Conservation (phyloP, 2,113 vertebrate genomes). For the Peucedramus taeniatus region DNA sequence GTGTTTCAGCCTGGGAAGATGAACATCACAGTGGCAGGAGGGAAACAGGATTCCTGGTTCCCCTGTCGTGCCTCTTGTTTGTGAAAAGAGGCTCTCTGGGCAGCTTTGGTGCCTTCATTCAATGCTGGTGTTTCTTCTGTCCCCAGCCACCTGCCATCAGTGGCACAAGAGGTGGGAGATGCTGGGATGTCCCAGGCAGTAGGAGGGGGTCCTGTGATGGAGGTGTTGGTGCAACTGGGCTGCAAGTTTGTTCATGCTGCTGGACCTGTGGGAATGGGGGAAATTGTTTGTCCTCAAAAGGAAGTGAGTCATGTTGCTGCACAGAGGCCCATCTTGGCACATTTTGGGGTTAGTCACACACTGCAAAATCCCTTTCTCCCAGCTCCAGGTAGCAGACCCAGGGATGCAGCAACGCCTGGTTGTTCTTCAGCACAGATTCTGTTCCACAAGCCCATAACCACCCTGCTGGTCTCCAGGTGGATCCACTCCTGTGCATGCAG, state of each 20-base stretch:
- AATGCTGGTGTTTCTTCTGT: not conserved
- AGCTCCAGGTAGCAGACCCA: not conserved
- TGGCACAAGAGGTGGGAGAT: not conserved
- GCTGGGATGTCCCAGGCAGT: not conserved
- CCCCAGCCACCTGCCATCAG: not conserved
- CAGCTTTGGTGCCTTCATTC: not conserved
- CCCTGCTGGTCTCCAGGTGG: not conserved
- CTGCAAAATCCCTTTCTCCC: not conserved
- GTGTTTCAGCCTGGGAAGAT: not conserved
- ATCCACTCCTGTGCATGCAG: not conserved
- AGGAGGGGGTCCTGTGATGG: not conserved
- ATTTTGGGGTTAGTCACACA: not conserved
- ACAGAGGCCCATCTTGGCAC: not conserved
- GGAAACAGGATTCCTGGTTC: fast-evolving
- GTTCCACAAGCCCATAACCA: not conserved
- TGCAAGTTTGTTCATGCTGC: not conserved
- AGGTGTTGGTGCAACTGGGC: fast-evolving
- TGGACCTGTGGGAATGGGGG: not conserved
- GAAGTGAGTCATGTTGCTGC: not conserved
- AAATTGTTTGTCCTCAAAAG: not conserved
- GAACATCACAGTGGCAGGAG: not conserved
- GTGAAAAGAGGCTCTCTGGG: not conserved
- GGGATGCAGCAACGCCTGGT: not conserved
- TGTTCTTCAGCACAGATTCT: not conserved
- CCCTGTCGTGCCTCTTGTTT: fast-evolving